Conservation (phyloP, 2,888 invertebrate species). For the Monochamus alternatus region DNA sequence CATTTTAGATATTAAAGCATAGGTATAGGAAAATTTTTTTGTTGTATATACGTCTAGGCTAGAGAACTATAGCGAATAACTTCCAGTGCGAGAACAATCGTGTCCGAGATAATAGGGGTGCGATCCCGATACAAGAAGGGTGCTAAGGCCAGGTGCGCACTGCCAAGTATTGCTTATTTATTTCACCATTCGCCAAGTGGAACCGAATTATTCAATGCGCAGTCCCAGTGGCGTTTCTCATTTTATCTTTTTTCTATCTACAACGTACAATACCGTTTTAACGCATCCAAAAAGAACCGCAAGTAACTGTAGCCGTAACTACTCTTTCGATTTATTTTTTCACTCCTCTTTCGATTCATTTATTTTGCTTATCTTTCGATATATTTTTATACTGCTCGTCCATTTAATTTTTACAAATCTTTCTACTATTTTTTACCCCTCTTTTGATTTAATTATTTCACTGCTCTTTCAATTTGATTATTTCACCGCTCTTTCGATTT, state of each 20-base stretch:
- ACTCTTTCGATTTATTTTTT: too few relatives aligned
- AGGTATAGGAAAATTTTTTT: background rate
- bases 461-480: too few relatives aligned
- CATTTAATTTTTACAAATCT: too few relatives aligned
- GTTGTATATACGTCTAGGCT: conserved; percentile 2
- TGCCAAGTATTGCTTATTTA: conserved; percentile 53
- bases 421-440: too few relatives aligned
- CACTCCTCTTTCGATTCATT: too few relatives aligned
- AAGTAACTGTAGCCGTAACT: too few relatives aligned
- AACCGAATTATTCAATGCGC: conserved; percentile 53
- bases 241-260: background rate
- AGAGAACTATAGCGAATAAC: conserved; percentile 15
- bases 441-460: too few relatives aligned
- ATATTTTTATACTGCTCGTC: too few relatives aligned
- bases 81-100: conserved; percentile 48
- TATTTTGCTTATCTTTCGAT: too few relatives aligned
- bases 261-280: background rate
- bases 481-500: too few relatives aligned
- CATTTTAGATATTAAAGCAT: too few relatives aligned
- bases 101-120: conserved; percentile 59
- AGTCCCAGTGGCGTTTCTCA: conserved; percentile 22
- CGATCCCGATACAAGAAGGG: conserved; percentile 57
- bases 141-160: conserved; percentile 62
- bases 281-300: too few relatives aligned
- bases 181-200: conserved; percentile 61